phyloP scores from a whole-genome alignment of 2,797 vertebrate genomes.

The Pangasius krempfi region DNA sequence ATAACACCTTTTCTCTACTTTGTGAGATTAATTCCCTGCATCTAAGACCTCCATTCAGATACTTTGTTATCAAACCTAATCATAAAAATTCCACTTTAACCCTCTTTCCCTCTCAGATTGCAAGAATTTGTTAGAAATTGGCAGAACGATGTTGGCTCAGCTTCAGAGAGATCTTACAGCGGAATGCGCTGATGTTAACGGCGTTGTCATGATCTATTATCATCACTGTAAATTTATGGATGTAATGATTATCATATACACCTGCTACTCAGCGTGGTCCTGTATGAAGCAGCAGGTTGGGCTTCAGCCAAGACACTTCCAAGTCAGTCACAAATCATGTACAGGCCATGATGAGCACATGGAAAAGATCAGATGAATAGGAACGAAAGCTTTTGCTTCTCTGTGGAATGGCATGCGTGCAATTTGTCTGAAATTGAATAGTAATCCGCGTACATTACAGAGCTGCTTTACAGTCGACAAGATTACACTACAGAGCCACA shows the following conservation, averaged over 20 bases:
- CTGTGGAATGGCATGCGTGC: background rate
- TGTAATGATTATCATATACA: background rate
- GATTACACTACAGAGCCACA: background rate
- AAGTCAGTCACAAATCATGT: conserved; percentile 11
- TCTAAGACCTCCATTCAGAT: background rate
- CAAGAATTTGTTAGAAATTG: background rate
- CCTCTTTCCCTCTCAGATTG: background rate
- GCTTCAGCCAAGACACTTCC: background rate
- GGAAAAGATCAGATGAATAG: conserved; percentile 12
- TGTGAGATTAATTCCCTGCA: background rate
- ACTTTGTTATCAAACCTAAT: background rate
- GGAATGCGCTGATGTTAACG: background rate
- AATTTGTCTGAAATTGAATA: conserved; percentile 20
- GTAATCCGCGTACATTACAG: background rate
- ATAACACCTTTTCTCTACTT: background rate
- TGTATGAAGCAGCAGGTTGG: background rate
- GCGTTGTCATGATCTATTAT: background rate
- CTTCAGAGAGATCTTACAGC: background rate
- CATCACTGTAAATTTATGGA: conserved; percentile 11
- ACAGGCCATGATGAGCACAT: conserved; percentile 15
- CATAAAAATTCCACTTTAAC: background rate
- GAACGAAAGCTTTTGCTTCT: conserved; percentile 13
- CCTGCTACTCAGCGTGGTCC: background rate
- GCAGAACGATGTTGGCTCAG: background rate
- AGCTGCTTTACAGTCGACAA: background rate